Conservation (phyloP, 2,797 vertebrate species). For the Danio aesculapii region DNA sequence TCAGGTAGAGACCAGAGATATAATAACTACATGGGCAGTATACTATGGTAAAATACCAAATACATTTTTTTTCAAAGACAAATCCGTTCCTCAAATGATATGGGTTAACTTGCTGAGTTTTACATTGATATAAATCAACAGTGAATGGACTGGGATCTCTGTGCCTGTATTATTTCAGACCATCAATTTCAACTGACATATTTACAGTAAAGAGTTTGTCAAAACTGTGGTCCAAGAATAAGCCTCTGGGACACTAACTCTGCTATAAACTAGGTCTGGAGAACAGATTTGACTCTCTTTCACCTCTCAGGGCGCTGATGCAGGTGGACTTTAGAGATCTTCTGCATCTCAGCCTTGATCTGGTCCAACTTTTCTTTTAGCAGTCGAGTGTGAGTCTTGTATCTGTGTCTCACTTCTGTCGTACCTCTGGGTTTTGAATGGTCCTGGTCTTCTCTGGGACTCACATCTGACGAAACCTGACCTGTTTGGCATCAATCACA, state of each 20-base stretch:
- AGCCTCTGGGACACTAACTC: background rate
- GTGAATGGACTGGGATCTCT: no score
- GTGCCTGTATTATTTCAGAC: background rate
- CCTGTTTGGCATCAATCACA: constrained; percentile 37
- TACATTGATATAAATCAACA: background rate
- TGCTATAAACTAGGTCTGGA: constrained; percentile 3
- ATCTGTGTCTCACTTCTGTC: constrained; percentile 27
- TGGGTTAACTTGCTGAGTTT: background rate
- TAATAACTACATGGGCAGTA: no score
- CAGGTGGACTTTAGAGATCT: constrained; percentile 35
- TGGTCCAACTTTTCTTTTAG: constrained; percentile 56
- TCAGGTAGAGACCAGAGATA: no score
- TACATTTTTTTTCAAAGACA: no score
- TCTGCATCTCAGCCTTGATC: constrained; percentile 57
- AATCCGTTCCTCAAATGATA: no score
- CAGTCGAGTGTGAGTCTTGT: constrained; percentile 42
- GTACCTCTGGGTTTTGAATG: constrained; percentile 1
- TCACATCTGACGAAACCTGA: constrained; percentile 38
- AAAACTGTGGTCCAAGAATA: background rate
- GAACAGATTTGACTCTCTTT: background rate
- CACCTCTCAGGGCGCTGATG: constrained; percentile 51
- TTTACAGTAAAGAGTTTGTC: background rate
- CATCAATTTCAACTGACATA: background rate
- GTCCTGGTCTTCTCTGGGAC: constrained; percentile 2
- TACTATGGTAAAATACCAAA: no score